Conservation (phyloP, 2,888 invertebrate genomes). For the Selenia dentaria region DNA sequence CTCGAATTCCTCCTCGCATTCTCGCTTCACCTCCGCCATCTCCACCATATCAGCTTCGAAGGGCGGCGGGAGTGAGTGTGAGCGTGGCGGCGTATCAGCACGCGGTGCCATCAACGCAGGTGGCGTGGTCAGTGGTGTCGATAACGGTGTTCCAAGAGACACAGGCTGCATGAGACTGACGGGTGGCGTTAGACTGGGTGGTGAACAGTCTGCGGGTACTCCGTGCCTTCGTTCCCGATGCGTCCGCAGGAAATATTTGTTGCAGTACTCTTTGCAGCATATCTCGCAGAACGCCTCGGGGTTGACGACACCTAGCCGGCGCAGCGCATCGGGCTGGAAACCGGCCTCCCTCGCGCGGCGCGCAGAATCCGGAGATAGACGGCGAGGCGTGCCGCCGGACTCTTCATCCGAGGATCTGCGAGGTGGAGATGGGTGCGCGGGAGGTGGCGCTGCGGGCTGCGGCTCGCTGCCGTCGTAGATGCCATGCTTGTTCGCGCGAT, state of each 20-base stretch:
- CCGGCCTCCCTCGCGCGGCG: constrained; percentile 89
- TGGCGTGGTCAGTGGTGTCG: constrained; percentile 86
- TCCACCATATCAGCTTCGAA: constrained; percentile 56
- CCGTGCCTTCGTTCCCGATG: constrained; percentile 98
- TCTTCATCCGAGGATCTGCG: constrained; percentile 75
- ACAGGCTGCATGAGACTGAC: constrained; percentile 62
- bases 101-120: constrained; percentile 85
- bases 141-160: constrained; percentile 83
- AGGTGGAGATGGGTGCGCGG: constrained; percentile 76
- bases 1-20: constrained; percentile 71
- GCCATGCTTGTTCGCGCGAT: constrained; percentile 98
- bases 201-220: constrained; percentile 85
- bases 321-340: constrained; percentile 89
- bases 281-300: constrained; percentile 97
- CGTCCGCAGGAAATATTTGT: constrained; percentile 95
- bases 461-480: constrained; percentile 88
- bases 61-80: constrained; percentile 62
- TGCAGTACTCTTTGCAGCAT: constrained; percentile 96
- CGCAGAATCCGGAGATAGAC: constrained; percentile 85
- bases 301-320: constrained; percentile 91
- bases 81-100: constrained; percentile 84
- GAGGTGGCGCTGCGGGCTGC: constrained; percentile 65
- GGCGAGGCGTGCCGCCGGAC: constrained; percentile 81
- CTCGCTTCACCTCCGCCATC: constrained; percentile 81
- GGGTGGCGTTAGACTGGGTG: constrained; percentile 66